A percentile compares a stretch with the other conserved stretches of the same genome.
These are phyloP conservation scores for Polymixis flavicincta DNA, from an alignment of 2,888 invertebrate genomes.

Conservation along the genomic window DNA sequence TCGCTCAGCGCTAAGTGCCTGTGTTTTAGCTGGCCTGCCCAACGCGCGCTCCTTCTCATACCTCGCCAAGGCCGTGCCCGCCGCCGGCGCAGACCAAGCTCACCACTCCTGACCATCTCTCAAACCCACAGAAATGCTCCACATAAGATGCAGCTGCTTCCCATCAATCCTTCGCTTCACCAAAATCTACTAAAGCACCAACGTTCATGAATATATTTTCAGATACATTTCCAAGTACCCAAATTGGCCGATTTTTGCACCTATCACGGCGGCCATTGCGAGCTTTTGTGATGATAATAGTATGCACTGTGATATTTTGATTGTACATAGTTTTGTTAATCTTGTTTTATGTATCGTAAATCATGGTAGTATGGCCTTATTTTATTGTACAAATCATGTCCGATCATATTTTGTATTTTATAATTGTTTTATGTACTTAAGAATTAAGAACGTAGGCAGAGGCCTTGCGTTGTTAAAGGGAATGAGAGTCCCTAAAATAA, in stretches of 20 bases:
- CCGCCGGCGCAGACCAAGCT: slow-evolving; percentile 87
- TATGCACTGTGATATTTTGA: slow-evolving; percentile 82
- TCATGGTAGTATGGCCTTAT: slow-evolving; percentile 78
- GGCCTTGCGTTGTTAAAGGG: slow-evolving; percentile 35
- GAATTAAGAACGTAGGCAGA: slow-evolving; percentile 48
- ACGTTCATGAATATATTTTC: slow-evolving; percentile 55
- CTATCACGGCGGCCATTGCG: slow-evolving; percentile 42
- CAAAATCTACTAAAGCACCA: slow-evolving; percentile 37
- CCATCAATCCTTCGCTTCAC: slow-evolving; percentile 64
- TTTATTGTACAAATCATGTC: slow-evolving; percentile 82
- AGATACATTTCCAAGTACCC: slow-evolving; percentile 55
- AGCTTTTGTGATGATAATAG: slow-evolving; percentile 52
- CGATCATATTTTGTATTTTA: slow-evolving; percentile 76
- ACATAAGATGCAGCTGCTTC: slow-evolving; percentile 50
- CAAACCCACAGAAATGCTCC: slow-evolving; percentile 45
- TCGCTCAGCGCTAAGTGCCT: slow-evolving; percentile 95
- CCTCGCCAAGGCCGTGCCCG: slow-evolving; percentile 87
- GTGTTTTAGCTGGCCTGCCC: slow-evolving; percentile 93
- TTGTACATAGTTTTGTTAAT: slow-evolving; percentile 85
- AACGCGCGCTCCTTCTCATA: slow-evolving; percentile 93
- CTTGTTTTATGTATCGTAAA: slow-evolving; percentile 81
- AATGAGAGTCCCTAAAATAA: slow-evolving; percentile 53
- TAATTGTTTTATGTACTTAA: slow-evolving; percentile 71
- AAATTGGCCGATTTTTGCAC: slow-evolving; percentile 56
- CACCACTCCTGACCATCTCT: slow-evolving; percentile 75